Percentiles rank a stretch among this genome's conserved stretches.
phyloP scores from a whole-genome alignment of 1,140 invertebrate genomes.

The Heliconius hewitsoni region DNA sequence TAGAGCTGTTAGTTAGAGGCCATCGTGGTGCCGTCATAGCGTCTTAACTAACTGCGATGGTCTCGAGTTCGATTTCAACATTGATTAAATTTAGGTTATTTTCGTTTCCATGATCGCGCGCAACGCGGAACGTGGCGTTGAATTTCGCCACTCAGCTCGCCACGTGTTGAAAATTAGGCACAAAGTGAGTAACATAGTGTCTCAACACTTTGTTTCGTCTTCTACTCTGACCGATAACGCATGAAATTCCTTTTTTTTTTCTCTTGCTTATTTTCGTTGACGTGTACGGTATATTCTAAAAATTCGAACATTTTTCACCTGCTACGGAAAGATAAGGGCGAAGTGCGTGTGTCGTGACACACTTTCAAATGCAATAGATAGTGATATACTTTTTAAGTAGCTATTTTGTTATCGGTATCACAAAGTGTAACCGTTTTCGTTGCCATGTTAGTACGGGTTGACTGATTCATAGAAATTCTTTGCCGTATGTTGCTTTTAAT shows the following conservation, averaged over 20 bases:
- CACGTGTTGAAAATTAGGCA: too few species aligned
- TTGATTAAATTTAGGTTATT: too few species aligned
- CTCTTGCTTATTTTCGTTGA: neutral
- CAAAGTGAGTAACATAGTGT: neutral
- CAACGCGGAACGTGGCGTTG: too few species aligned
- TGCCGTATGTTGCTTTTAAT: neutral
- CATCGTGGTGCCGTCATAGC: too few species aligned
- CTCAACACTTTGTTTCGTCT: neutral
- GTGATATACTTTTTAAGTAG: constrained; percentile 36
- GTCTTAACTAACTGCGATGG: too few species aligned
- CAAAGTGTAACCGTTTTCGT: constrained; percentile 24
- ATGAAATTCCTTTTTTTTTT: neutral
- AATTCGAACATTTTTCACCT: constrained; percentile 38
- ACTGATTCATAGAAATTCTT: constrained; percentile 28
- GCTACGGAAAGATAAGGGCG: constrained; percentile 39
- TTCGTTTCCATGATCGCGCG: too few species aligned
- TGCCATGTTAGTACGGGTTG: constrained; percentile 23
- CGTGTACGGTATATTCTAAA: neutral
- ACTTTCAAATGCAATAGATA: constrained; percentile 54
- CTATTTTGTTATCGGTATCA: constrained; percentile 26
- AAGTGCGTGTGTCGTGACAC: constrained; percentile 47
- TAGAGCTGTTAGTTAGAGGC: too few species aligned
- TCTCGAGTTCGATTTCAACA: too few species aligned
- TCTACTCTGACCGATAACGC: constrained; percentile 34
- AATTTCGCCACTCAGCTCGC: too few species aligned